Base-by-base conservation (phyloP, 53 echinoderm and acorn worm genomes). In the Paracentrotus lividus region DNA sequence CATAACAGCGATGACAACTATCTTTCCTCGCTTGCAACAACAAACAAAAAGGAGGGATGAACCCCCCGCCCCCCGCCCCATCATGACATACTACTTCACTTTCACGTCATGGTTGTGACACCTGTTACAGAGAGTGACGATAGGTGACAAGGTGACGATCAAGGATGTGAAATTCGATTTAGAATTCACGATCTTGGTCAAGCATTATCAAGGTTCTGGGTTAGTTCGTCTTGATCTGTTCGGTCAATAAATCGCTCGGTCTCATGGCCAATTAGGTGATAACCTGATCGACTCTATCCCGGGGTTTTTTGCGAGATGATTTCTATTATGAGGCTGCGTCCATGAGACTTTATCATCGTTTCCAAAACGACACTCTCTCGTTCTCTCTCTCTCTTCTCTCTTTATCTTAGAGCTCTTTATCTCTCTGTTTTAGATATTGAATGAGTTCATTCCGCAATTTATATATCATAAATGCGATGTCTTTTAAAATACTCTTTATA, bases 181-280 rank as follows among this genome's bases (percentile, higher is more conserved):
- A 12, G 33, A 45, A 26, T 47, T 45, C 45, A n/a, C n/a, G n/a
- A 78, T n/a, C 81, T 78, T 78, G 81, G 81, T 78, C 81, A 78
- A 78, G 81, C 45, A 31, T 69, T 16, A 64, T 26, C 16, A 40
- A 5, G 55, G 6, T 75, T 75, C 42, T 75, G 75, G 42, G 16
- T 34, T 38, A 47, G 10, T 78, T 42, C 45, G 38, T 47, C 81
- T 44, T 78, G 81, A 47, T 78, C 24, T n/a, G 47, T 78, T 78
- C 81, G 81, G 81, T 78, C 81, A 78, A 78, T 78, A 78, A 78
- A 78, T 78, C 49, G 47, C 45, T 78, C 81, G 81, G 81, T 78
- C 81, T 78, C 81, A 78, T 44, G 81, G 81, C n/a, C 81, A 78
- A 78, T 78, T 78, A 78, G 81, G 81, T 78, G 81, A 45, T 43